Evolutionary conservation across 2,888 invertebrate genomes (phyloP), one percentile per base, ranked within the genome.

Genomic region (Strigamia maritima): DNA sequence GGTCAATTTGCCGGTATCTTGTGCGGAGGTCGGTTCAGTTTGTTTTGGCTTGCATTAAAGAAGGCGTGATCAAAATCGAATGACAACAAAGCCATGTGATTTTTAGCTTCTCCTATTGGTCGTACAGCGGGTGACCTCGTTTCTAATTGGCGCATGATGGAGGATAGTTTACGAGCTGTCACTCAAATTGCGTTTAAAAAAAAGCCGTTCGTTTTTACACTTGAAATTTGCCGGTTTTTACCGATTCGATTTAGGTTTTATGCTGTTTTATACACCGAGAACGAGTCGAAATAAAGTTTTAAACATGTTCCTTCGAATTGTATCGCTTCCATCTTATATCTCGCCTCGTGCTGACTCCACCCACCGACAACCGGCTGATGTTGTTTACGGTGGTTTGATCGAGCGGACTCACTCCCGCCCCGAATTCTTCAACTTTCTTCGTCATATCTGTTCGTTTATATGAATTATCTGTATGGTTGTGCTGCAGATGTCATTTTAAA

Each of bases 51-150:
- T 38, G 77, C 60, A 38, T 77, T 77, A 54, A 77, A 54, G 78
- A 78, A 78, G 70, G 74, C 78, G 70, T 4, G 78, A n/a, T 2
- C 90, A 90, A 90, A 90, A 90, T 90, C 88, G 86, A 90, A 90
- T 89, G 90, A 90, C 90, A 90, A 90, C 90, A 90, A 90, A 89
- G 85, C 89, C 90, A 90, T 88, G 90, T 90, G 90, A 90, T 85
- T 83, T 82, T 80, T 82, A 80, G 81, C 83, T 82, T n/a, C 24
- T 28, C 76, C 81, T 80, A 89, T 89, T 89, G 89, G 90, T 81
- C 81, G 82, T 44, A 70, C 22, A 78, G 81, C 80, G 82, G 82
- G 83, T 89, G 89, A 90, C 89, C 90, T 89, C 90, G 87, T 88
- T 89, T 85, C 86, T 86, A 85, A 84, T 88, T 88, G 88, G 88